Conservation (phyloP, 2,797 vertebrate species). For the Hozukius guyotensis region DNA sequence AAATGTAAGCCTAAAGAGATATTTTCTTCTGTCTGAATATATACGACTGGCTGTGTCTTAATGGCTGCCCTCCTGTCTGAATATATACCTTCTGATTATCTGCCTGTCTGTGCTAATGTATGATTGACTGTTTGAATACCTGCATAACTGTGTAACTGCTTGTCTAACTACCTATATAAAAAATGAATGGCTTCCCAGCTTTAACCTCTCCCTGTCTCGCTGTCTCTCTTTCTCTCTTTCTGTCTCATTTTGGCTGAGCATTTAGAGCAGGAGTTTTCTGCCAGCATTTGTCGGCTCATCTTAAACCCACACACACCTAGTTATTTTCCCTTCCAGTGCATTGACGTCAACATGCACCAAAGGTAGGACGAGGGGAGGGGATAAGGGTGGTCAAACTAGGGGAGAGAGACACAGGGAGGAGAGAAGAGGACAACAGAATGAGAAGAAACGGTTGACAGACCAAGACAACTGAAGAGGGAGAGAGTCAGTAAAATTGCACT, state of each 20-base stretch:
- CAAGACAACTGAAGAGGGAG: neutral
- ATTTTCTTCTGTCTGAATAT: neutral
- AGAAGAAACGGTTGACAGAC: neutral
- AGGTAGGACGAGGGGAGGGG: neutral
- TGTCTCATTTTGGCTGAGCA: neutral
- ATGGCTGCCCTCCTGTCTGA: neutral
- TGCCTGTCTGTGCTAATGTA: neutral
- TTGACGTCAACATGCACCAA: slow-evolving; percentile 26
- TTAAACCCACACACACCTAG: neutral
- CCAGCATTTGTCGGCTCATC: slow-evolving; percentile 8
- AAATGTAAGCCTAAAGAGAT: neutral
- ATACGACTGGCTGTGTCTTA: neutral
- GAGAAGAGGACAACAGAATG: neutral
- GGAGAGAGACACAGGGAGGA: neutral
- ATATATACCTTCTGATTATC: slow-evolving; percentile 24
- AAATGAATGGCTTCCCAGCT: slow-evolving; percentile 19
- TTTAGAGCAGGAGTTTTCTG: slow-evolving; percentile 16
- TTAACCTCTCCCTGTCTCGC: slow-evolving; percentile 2
- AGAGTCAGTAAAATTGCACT: neutral
- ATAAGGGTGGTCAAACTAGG: neutral
- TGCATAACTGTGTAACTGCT: slow-evolving; percentile 2
- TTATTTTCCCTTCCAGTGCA: neutral
- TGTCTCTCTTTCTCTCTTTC: neutral
- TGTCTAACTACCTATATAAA: slow-evolving; percentile 23
- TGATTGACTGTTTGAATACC: slow-evolving; percentile 12